Evolutionary conservation across 2,888 invertebrate species (phyloP), one percentile per base, ranked within the genome.

Genomic region (Andrena dorsata): DNA sequence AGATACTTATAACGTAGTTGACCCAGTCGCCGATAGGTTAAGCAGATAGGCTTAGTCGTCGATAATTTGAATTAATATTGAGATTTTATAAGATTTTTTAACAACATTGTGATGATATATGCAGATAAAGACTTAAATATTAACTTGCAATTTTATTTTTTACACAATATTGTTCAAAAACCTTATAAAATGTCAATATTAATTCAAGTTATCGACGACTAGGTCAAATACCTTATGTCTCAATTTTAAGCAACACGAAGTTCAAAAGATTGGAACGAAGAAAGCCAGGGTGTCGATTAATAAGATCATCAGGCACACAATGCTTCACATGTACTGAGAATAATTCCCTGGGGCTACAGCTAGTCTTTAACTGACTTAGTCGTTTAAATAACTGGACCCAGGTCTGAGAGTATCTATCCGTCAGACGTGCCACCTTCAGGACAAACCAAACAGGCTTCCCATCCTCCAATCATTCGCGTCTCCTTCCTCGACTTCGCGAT

Each of bases 381-480:
- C 80, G 85, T 85, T 89, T 87, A 87, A 88, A 89, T 89, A 88
- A 89, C 84, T 89, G 35, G 8, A 20, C 0, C 2, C 51, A 88
- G 83, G 74, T 68, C 68, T 75, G 86, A 74, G 78, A 75, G 83
- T 80, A 85, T 56, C 82, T 84, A 85, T 56, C 82, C 85, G 85
- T 89, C 88, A 89, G 87, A 89, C 77, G 79, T 70, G 76, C 74
- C 73, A 69, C 75, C 60, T 78, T 66, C 49, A 49, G 69, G 60
- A 75, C 70, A 47, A 73, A 73, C 63, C 76, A 81, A 88, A 83
- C 79, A 74, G 84, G 72, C 76, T 65, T 41, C 51, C 63, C 69
- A 53, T 32, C 68, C 63, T n/a, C 53, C 69, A 61, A 30, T 74
- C 56, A 53, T 65, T 28, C 51, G 26, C 3, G 72, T 58, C 71